phyloP scores from a whole-genome alignment of 2,888 invertebrate species.

The Cataglyphis livida region DNA sequence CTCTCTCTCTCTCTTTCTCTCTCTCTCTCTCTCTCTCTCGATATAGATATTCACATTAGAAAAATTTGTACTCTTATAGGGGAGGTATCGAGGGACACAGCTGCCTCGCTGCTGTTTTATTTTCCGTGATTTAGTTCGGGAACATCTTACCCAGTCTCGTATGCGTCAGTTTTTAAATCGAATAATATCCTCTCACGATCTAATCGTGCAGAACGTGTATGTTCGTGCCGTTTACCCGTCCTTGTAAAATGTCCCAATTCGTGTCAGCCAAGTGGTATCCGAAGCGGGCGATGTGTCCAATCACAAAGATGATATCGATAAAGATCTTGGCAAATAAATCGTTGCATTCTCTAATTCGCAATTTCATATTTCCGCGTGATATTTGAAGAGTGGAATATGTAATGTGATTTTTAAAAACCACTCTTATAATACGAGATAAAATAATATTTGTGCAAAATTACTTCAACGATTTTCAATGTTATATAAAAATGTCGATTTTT shows the following conservation, averaged over 20 bases:
- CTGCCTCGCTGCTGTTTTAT: slow-evolving; percentile 72
- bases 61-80: slow-evolving; percentile 85
- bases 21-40: slow-evolving; percentile 57
- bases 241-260: slow-evolving; percentile 73
- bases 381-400: background rate
- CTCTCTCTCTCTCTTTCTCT: too few relatives aligned
- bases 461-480: background rate
- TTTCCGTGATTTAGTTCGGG: slow-evolving; percentile 63
- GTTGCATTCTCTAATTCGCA: background rate
- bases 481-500: slow-evolving; percentile 8
- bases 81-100: slow-evolving; percentile 83
- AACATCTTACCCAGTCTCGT: slow-evolving; percentile 71
- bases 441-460: background rate
- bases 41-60: slow-evolving; percentile 83
- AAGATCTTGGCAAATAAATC: slow-evolving; percentile 30
- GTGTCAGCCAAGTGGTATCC: slow-evolving; percentile 76
- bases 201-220: slow-evolving; percentile 35
- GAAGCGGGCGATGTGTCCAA: slow-evolving; percentile 65
- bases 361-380: background rate
- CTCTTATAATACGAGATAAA: background rate
- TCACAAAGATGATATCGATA: slow-evolving; percentile 48
- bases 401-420: background rate
- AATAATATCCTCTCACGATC: slow-evolving; percentile 35
- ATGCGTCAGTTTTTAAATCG: slow-evolving; percentile 34
- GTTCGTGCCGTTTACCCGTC: slow-evolving; percentile 10